A percentile compares a stretch with the other conserved stretches of the same genome.
phyloP scores from a whole-genome alignment of 92 coral and sea anemone species.

The Porites rus region DNA sequence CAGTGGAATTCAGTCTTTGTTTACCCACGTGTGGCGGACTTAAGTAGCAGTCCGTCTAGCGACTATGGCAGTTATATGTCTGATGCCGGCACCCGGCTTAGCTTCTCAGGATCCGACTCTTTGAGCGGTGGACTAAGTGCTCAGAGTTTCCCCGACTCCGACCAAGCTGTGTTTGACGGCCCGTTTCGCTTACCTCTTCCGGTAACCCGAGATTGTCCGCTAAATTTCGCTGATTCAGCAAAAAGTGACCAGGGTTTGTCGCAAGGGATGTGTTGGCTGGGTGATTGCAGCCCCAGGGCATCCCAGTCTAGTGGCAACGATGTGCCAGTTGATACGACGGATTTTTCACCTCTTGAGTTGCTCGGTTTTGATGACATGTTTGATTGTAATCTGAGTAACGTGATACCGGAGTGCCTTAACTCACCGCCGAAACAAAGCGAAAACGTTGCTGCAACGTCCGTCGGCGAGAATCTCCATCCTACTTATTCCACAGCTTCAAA shows the following conservation, averaged over 20 bases:
- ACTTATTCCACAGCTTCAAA: not conserved
- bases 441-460: not conserved
- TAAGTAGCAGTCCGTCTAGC: conserved; percentile 78
- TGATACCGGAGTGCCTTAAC: conserved; percentile 52
- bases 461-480: not conserved
- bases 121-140: conserved; percentile 55
- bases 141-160: conserved; percentile 40
- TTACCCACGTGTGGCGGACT: conserved; percentile 40
- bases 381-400: conserved; percentile 64
- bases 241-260: not conserved
- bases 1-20: conserved; percentile 42
- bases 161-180: conserved; percentile 67
- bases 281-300: not conserved
- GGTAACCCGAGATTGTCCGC: conserved; percentile 28
- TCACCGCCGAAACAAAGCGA: conserved; percentile 23
- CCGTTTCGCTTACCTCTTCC: conserved; percentile 77
- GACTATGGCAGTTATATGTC: conserved; percentile 84
- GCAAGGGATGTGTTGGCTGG: conserved; percentile 7
- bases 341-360: conserved; percentile 52
- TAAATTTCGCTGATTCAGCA: conserved; percentile 16
- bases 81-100: conserved; percentile 65
- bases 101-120: conserved; percentile 75
- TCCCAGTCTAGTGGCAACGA: conserved; percentile 26
- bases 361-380: conserved; percentile 63
- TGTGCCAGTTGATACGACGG: conserved; percentile 53